Base-by-base conservation (phyloP, 2,888 invertebrate genomes). In the Argyresthia albistria region DNA sequence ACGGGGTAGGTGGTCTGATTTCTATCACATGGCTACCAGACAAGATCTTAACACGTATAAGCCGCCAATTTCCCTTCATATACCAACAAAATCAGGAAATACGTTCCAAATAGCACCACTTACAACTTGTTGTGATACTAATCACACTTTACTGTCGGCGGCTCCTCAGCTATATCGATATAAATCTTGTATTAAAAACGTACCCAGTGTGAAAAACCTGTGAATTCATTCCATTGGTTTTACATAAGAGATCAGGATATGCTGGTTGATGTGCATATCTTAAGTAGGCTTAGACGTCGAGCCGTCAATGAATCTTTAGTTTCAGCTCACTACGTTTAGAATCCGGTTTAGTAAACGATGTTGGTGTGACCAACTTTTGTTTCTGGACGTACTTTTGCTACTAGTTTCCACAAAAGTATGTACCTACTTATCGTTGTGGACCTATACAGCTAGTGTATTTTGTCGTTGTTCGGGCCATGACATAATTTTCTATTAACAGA, bases 301-400 rank as follows among this genome's bases (percentile, higher is more conserved):
- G 67, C 66, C 64, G 70, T 77, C 75, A 76, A 70, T 46, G 46
- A 46, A 11, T 46, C n/a, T 46, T 2, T 4, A 25, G 25, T 25
- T 6, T 25, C 25, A 25, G 25, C 25, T 25, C 25, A 25, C 39
- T n/a, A 39, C 9, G 57, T 51, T 58, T 61, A 58, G 65, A 63
- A 74, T 77, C 76, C 77, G 76, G 78, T 78, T 78, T 70, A 63
- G 63, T 70, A 69, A 58, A 70, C 69, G 71, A 35, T 16, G 46
- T 67, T 69, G 65, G 69, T 58, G 63, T 66, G 76, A 64, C 73
- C 76, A 76, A 77, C 78, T 77, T 77, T 76, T 76, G 74, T 76
- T 71, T 73, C 65, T 73, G 66, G 65, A 65, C 62, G 59, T 64
- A 63, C 63, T 65, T n/a, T 69, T 65, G 60, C 75, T 67, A 66